Evolutionary conservation across 2,888 invertebrate species (phyloP).

Genomic region (Drosophila quinaria): DNA sequence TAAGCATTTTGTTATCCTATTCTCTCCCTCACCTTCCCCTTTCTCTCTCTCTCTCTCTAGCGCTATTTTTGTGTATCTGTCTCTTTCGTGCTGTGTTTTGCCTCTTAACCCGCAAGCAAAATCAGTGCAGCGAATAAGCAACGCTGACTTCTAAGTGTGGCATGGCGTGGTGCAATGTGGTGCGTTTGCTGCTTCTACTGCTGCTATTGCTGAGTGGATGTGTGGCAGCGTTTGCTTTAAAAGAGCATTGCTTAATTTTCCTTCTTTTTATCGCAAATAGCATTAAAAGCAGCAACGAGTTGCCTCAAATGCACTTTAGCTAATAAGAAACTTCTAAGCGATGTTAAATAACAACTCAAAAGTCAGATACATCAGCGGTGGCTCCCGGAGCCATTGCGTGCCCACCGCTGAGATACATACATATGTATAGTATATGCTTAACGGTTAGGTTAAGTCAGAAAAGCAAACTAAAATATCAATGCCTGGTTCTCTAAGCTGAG

Average conservation of each 20-base stretch:
- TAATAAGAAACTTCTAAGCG: conserved; percentile 32
- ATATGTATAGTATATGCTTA: neutral
- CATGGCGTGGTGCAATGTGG: conserved; percentile 9
- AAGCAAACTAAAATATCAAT: neutral
- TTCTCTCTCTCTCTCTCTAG: neutral
- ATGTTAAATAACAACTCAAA: conserved; percentile 12
- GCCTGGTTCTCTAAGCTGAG: too few species aligned
- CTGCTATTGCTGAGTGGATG: conserved; percentile 25
- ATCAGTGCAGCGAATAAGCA: conserved; percentile 46
- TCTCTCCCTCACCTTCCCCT: neutral
- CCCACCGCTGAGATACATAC: too few species aligned
- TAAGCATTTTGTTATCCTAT: conserved; percentile 38
- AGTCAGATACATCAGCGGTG: neutral
- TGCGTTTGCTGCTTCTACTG: neutral
- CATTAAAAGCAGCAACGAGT: conserved; percentile 37
- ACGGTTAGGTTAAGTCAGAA: neutral
- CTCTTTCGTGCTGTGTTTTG: conserved; percentile 1
- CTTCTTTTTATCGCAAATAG: conserved; percentile 38
- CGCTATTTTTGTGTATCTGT: conserved; percentile 1
- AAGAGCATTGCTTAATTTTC: conserved; percentile 30
- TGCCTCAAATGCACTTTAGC: conserved; percentile 45
- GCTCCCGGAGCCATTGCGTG: too few species aligned
- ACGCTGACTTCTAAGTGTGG: conserved; percentile 8
- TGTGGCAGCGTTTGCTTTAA: conserved; percentile 28
- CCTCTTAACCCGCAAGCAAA: conserved; percentile 30